Base-by-base conservation (phyloP, 2,888 invertebrate species). In the Pterostichus niger region DNA sequence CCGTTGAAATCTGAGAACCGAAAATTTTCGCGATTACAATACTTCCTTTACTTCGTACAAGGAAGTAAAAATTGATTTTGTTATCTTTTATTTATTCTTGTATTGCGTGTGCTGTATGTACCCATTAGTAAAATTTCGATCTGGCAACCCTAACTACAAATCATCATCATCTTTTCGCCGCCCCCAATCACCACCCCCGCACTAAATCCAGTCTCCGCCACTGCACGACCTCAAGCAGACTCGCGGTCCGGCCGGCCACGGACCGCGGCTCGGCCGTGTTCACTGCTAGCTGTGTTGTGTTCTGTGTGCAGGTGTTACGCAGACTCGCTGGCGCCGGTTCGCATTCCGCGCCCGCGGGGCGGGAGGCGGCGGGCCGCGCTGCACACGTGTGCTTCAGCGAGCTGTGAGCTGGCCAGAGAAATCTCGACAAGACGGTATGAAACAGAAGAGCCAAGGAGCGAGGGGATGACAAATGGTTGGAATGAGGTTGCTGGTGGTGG, bases 311-410 rank as follows among this genome's bases (percentile, higher is more conserved):
- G 93, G 93, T 93, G 93, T 93, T 92, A 90, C 90, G 88, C 91
- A 93, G 93, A 93, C 93, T 92, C 88, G 90, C 88, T 91, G 93
- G 93, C 93, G 93, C 92, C 93, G 91, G 89, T 90, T 90, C 91
- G 90, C 92, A 93, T 93, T 93, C 92, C 92, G 88, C 86, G 86
- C 87, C 87, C 88, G 89, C 81, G 54, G 56, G 35, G 52, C 13
- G 75, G 73, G 13, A 13, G 17, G 35, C 17, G 10, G 68, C 68
- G 44, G 46, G 64, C n/a, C 35, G 40, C 15, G 64, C 33, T 15
- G 40, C 40, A 71, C 68, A 71, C 68, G 68, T 71, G 68, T 71
- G 68, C 68, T 40, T 24, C 24, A 3, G 40, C 9, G 40, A 40
- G 56, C 15, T 56, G 17, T 5, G 56, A 56, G 17, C 56, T 15